Conservation (phyloP, 1,140 invertebrate species). For the Atta colombica region DNA sequence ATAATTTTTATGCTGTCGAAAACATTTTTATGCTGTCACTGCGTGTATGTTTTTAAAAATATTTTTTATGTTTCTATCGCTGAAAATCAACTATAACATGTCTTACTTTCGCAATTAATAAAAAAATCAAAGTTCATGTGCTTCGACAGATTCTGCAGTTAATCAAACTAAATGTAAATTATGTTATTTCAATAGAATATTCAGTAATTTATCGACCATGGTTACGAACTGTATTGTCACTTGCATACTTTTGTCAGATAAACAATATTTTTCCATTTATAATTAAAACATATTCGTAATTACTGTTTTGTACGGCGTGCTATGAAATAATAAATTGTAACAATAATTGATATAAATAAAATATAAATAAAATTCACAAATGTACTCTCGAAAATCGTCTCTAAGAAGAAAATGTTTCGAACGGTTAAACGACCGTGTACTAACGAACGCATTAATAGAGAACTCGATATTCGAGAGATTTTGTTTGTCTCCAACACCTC, state of each 20-base stretch:
- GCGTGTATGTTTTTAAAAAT: not conserved
- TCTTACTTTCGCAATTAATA: not conserved
- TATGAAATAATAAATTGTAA: not conserved
- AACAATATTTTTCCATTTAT: not conserved
- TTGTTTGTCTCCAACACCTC: slow-evolving; percentile 35
- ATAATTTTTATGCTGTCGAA: not conserved
- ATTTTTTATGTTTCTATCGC: not conserved
- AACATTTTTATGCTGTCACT: not conserved
- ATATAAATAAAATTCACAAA: not conserved
- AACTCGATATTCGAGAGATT: slow-evolving; percentile 46
- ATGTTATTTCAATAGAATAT: not conserved
- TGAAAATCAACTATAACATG: not conserved
- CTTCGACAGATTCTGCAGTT: not conserved
- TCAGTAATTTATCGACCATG: slow-evolving; percentile 7
- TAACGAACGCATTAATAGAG: slow-evolving; percentile 26
- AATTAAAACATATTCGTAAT: too few species aligned
- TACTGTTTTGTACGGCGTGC: not conserved
- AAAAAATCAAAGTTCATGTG: not conserved
- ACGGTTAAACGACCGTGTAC: not conserved
- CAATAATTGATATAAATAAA: not conserved
- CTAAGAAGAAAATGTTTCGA: slow-evolving; percentile 15
- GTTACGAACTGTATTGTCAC: not conserved
- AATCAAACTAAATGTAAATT: slow-evolving; percentile 11
- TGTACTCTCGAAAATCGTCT: not conserved
- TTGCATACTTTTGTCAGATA: not conserved